Percentiles rank a stretch among this genome's conserved stretches.
phyloP scores from a whole-genome alignment of 2,797 vertebrate species.

The Valencia hispanica region DNA sequence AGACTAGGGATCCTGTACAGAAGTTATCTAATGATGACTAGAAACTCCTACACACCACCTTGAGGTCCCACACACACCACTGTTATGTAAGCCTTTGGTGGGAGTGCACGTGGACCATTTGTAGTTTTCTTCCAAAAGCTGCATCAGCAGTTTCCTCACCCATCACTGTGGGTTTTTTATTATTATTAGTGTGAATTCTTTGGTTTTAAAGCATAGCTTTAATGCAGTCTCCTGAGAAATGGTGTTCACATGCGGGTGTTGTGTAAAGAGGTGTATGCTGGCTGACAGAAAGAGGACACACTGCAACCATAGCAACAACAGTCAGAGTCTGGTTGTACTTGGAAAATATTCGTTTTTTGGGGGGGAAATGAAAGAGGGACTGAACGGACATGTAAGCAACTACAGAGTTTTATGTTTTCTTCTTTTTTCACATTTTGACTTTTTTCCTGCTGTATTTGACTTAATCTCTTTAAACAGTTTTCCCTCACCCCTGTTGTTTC shows the following conservation, averaged over 20 bases:
- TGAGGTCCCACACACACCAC: slow-evolving; percentile 31
- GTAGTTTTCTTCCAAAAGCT: slow-evolving; percentile 8
- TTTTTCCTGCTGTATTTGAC: slow-evolving; percentile 2
- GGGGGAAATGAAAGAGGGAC: slow-evolving; percentile 30
- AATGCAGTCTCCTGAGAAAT: slow-evolving; percentile 45
- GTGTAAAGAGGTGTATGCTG: slow-evolving; percentile 35
- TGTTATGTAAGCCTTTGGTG: slow-evolving; percentile 38
- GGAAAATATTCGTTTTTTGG: slow-evolving; percentile 55
- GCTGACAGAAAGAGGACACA: slow-evolving; percentile 38
- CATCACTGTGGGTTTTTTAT: neutral
- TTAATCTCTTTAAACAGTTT: slow-evolving; percentile 16
- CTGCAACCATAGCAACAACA: slow-evolving; percentile 70
- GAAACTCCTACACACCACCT: slow-evolving; percentile 47
- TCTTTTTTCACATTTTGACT: slow-evolving; percentile 1
- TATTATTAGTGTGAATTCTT: slow-evolving; percentile 14
- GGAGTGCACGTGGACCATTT: slow-evolving; percentile 13
- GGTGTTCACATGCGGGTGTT: slow-evolving; percentile 34
- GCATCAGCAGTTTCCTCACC: slow-evolving; percentile 11
- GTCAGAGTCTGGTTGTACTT: slow-evolving; percentile 43
- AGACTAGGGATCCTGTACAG: slow-evolving; percentile 9
- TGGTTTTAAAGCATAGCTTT: slow-evolving; percentile 6
- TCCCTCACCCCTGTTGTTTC: neutral
- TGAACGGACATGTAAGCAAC: slow-evolving; percentile 25
- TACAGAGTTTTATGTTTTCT: slow-evolving; percentile 12
- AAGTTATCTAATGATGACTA: slow-evolving; percentile 47